Percentiles rank a stretch among this genome's conserved stretches.
phyloP scores from a whole-genome alignment of 2,888 invertebrate genomes.

The Branchinecta sandiegonensis region DNA sequence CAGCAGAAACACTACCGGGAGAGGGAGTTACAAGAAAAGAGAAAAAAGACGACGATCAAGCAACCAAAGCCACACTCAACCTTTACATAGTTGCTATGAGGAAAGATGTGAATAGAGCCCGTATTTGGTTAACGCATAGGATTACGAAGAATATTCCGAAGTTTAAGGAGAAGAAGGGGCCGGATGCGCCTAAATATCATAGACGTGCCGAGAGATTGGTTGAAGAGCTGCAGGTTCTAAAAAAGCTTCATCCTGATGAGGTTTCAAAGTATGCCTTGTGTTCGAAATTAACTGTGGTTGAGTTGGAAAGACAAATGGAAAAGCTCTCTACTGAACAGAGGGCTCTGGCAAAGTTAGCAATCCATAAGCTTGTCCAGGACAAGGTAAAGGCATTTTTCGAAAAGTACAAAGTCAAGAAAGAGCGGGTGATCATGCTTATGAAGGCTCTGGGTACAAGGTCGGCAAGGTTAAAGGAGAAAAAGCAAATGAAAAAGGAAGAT shows the following conservation, averaged over 20 bases:
- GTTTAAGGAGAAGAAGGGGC: conserved; percentile 17
- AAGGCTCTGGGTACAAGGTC: conserved; percentile 19
- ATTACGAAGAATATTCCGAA: conserved; percentile 18
- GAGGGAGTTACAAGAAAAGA: no score
- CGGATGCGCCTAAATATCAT: conserved; percentile 17
- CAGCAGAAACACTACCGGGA: no score
- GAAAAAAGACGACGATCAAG: no score
- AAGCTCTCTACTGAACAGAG: conserved; percentile 19
- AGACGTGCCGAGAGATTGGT: conserved; percentile 17
- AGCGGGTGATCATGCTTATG: conserved; percentile 20
- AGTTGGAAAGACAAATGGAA: conserved; percentile 11
- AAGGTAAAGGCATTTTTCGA: conserved; percentile 19
- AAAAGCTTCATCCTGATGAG: conserved; percentile 20
- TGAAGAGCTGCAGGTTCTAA: conserved; percentile 18
- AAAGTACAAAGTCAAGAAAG: conserved; percentile 16
- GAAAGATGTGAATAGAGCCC: conserved; percentile 22
- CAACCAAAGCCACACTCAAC: neutral
- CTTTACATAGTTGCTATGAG: conserved; percentile 22
- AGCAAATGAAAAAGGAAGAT: conserved; percentile 2
- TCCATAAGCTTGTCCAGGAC: conserved; percentile 20
- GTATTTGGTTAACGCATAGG: conserved; percentile 22
- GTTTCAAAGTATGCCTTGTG: conserved; percentile 24
- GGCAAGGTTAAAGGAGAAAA: conserved; percentile 21
- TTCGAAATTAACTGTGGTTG: conserved; percentile 13
- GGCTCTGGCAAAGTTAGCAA: conserved; percentile 19